These are phyloP conservation scores for Minunthozetes semirufus DNA, from an alignment of 2,888 invertebrate species.

Conservation along the genomic window DNA sequence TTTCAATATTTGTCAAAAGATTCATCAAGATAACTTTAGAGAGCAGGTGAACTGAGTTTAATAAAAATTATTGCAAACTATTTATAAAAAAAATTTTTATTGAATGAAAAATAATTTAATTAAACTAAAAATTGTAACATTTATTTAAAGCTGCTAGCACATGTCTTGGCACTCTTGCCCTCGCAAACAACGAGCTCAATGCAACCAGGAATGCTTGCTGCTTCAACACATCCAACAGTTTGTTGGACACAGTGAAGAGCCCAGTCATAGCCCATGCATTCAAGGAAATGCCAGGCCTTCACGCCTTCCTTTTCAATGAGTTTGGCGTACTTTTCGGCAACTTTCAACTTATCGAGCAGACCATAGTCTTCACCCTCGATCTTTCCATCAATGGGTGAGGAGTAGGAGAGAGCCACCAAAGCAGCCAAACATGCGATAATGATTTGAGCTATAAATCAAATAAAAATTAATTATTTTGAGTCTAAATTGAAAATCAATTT, in stretches of 20 bases:
- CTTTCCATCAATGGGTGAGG: background rate
- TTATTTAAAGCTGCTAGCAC: background rate
- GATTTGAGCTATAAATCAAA: background rate
- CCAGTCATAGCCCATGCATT: slow-evolving; percentile 10
- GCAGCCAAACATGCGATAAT: background rate
- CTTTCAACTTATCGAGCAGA: background rate
- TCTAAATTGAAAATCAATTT: background rate
- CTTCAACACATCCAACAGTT: background rate
- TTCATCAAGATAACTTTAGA: too few species aligned
- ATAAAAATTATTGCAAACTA: too few species aligned
- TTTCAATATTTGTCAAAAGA: too few species aligned
- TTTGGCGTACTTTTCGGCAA: background rate
- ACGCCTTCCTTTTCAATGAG: slow-evolving; percentile 1
- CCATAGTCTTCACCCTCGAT: background rate
- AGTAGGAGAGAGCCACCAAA: background rate
- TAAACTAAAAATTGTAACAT: too few species aligned
- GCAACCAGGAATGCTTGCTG: background rate
- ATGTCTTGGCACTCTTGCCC: background rate
- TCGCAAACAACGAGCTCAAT: background rate
- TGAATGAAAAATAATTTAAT: too few species aligned
- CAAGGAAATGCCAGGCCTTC: slow-evolving; percentile 1
- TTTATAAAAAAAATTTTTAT: too few species aligned
- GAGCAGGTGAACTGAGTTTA: too few species aligned
- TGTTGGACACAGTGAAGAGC: background rate
- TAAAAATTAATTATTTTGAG: background rate